phyloP scores from a whole-genome alignment of 2,113 vertebrate species.

The Pelecanoides urinatrix region DNA sequence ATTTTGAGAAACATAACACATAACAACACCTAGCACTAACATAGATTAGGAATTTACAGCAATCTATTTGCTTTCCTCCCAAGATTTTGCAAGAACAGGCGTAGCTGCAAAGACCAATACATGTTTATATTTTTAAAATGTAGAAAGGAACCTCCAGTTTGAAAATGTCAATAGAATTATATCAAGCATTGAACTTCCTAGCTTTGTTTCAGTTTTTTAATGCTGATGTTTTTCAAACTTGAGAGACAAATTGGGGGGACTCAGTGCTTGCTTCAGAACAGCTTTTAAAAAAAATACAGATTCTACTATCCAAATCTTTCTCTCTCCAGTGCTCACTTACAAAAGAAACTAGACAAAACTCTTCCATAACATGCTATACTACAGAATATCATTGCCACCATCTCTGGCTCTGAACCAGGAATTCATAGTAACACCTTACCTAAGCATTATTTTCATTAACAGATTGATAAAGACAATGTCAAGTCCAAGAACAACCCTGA shows the following conservation, averaged over 20 bases:
- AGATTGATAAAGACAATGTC: conserved; percentile 59
- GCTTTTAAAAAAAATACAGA: background rate
- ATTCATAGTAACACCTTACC: conserved; percentile 14
- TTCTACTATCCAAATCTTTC: background rate
- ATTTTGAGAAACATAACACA: background rate
- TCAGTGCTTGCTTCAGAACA: background rate
- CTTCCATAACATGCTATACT: background rate
- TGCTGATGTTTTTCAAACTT: background rate
- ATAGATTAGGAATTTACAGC: background rate
- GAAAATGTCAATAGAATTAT: background rate
- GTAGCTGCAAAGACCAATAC: background rate
- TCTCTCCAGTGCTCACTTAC: background rate
- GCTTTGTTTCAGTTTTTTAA: background rate
- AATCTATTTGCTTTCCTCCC: background rate
- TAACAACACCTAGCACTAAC: background rate
- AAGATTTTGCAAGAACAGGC: background rate
- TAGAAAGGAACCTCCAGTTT: background rate
- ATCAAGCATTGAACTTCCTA: background rate
- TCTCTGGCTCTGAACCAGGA: conserved; percentile 29
- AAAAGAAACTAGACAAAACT: background rate
- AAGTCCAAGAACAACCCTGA: conserved; percentile 51
- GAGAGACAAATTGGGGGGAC: background rate
- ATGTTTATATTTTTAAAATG: background rate
- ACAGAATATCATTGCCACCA: background rate
- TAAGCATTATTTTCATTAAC: conserved; percentile 63